Evolutionary conservation across 1,140 invertebrate species (phyloP), one percentile per base, ranked within the genome.

Genomic region (Grapholita molesta): DNA sequence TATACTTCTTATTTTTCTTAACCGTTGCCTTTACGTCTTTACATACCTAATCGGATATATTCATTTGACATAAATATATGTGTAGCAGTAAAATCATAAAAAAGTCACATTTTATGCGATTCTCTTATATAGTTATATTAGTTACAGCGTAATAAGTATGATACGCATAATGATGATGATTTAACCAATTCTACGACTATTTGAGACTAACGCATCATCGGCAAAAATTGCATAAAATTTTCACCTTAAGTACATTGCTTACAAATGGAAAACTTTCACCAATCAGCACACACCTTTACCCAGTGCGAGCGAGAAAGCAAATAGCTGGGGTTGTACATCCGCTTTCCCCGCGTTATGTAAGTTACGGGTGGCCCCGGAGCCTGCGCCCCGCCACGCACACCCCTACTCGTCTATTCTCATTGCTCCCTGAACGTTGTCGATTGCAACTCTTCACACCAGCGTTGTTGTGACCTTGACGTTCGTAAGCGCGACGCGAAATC

Each of bases 341-440:
- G 86, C 77, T 88, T 87, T 79, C 88, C 85, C 85, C 55, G 74
- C 75, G 84, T 90, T 90, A 90, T 85, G 80, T 90, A 90, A 90
- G 88, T 85, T 83, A 73, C 82, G 81, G 42, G 42, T 21, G 42
- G 80, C 82, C 85, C 86, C 82, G 86, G 87, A 87, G 84, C 87
- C 82, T 80, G 79, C 64, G 66, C 72, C 76, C 76, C 68, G 28
- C 68, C 38, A 61, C 57, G 74, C 79, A 76, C 76, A 48, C 15
- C 70, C 75, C 75, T 35, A 23, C 23, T 30, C 61, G n/a, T 28
- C 4, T 2, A 33, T 48, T 48, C 18, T 9, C 42, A 48, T 9
- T 48, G 42, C 42, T 48, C 8, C 6, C 15, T 18, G 18, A 48
- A 3, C 6, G 8, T 7, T 48, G 6, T 6, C 8, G 21, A 21